Base-by-base conservation (phyloP, 2,113 vertebrate species). In the Morone chrysops region DNA sequence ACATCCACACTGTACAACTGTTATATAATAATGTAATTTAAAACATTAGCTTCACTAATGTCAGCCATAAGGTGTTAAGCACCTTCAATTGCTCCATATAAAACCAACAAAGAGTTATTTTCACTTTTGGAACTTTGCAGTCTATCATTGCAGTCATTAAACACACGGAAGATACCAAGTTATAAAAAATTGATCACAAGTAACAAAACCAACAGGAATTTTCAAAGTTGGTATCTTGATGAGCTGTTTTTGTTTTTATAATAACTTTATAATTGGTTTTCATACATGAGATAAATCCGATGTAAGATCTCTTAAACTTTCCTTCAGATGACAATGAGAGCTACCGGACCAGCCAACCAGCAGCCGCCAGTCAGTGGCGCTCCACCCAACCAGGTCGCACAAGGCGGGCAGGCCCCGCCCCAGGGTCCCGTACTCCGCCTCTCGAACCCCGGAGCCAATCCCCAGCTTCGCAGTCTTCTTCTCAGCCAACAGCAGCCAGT, bases 401-500 rank as follows among this genome's bases (percentile, higher is more conserved):
- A 95, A 68, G 80, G 90, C 7, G 93, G 93, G 56, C 96, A 95
- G 73, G 81, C 94, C 75, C 96, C 93, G 48, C 91, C 96, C 4
- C 96, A 96, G 85, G 96, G 96, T 53, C 82, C 95, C 5, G 96
- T 98, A 68, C 96, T 97, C 40, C 94, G 97, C 13, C 96, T 97
- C 10, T 94, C 96, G 31, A 98, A 97, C 81, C 97, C 97, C 0
- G 97, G 96, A 67, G 97, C 97, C 92, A 98, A 98, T 85, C 97
- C 97, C 2, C 97, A 98, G 81, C 96, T 98, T 0, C 97, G 97
- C 78, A 98, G 97, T 59, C 97, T 98, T 5, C 96, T 98, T 2
- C 97, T 98, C 80, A 98, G 96, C 87, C 97, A 97, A 0, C 97
- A 97, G 89, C 97, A 97, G 90, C 95, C 96, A 9, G 96, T 97